These are phyloP conservation scores for Egretta garzetta DNA, from an alignment of 2,113 vertebrate genomes.

Conservation along the genomic window DNA sequence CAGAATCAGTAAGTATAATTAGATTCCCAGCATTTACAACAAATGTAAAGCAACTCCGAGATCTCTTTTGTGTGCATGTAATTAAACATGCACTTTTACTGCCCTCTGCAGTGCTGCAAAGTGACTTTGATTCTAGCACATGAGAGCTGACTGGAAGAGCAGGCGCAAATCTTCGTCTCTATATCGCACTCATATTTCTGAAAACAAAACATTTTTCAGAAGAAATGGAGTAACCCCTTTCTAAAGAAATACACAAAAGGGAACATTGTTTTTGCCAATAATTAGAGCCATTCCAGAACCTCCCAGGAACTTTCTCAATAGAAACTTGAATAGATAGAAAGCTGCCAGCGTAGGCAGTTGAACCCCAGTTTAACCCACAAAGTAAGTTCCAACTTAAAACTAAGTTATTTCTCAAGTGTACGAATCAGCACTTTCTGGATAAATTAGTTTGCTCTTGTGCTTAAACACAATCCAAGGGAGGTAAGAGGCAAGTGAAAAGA, in stretches of 20 bases:
- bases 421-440: neutral
- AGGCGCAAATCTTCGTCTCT: constrained; percentile 50
- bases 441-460: neutral
- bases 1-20: constrained; percentile 72
- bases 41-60: constrained; percentile 54
- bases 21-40: constrained; percentile 68
- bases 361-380: neutral
- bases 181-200: constrained; percentile 32
- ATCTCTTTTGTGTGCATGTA: constrained; percentile 49
- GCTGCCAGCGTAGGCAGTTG: neutral
- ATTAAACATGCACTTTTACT: constrained; percentile 65
- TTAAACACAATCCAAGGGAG: neutral
- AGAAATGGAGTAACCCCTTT: neutral
- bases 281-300: neutral
- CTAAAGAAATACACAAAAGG: constrained; percentile 25
- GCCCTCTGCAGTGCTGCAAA: constrained; percentile 67
- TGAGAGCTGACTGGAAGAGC: constrained; percentile 64
- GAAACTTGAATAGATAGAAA: neutral
- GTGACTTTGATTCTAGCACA: constrained; percentile 79
- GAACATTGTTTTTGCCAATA: neutral
- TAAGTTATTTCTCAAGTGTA: neutral
- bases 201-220: constrained; percentile 16
- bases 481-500: neutral
- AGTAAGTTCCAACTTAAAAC: neutral
- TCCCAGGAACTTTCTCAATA: constrained; percentile 18